Evolutionary conservation across 2,797 vertebrate species (phyloP).

Genomic region (Xiphophorus birchmanni): DNA sequence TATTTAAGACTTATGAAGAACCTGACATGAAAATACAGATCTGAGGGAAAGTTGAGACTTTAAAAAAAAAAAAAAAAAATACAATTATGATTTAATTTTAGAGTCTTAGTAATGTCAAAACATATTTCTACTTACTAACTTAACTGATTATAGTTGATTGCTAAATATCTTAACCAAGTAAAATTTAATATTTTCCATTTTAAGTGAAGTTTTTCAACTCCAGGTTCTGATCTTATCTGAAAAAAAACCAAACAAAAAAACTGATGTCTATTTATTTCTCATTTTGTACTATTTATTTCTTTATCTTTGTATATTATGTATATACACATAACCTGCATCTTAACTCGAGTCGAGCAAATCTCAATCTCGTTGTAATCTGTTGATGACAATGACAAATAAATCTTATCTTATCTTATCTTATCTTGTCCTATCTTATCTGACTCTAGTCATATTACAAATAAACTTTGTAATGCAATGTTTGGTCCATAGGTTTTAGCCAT

Average conservation of each 20-base stretch:
- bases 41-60: background rate
- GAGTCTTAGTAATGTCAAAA: background rate
- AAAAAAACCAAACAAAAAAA: too few species aligned
- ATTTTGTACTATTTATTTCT: too few species aligned
- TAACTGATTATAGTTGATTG: background rate
- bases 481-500: background rate
- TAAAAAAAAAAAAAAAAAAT: background rate
- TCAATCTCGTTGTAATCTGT: too few species aligned
- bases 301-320: too few species aligned
- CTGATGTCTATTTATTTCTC: too few species aligned
- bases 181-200: background rate
- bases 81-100: background rate
- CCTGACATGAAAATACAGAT: background rate
- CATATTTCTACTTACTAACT: background rate
- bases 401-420: too few species aligned
- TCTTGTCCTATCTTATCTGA: background rate
- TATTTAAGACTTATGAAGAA: background rate
- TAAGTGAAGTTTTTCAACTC: background rate
- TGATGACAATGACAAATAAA: too few species aligned
- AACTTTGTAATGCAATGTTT: background rate
- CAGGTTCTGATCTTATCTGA: too few species aligned
- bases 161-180: background rate
- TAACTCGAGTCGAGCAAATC: too few species aligned
- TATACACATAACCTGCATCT: too few species aligned
- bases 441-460: background rate